Conservation (phyloP, 2,888 invertebrate genomes). For the Callinectes sapidus region DNA sequence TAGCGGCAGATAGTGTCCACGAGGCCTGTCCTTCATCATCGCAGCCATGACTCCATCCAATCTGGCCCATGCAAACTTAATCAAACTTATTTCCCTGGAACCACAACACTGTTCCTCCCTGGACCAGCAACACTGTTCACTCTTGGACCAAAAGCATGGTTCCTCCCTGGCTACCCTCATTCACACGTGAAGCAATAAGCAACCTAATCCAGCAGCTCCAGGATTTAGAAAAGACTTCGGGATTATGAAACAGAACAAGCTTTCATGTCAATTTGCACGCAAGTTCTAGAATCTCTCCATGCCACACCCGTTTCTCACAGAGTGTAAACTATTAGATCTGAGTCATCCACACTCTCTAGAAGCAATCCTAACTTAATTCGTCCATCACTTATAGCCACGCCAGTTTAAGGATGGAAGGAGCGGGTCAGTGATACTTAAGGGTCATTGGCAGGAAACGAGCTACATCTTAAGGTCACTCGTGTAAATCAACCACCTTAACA, state of each 20-base stretch:
- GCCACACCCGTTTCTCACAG: neutral
- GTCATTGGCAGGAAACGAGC: neutral
- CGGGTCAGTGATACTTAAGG: neutral
- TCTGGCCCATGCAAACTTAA: neutral
- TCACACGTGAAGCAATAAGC: neutral
- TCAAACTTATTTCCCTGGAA: neutral
- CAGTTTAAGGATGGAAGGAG: neutral
- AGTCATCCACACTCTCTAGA: neutral
- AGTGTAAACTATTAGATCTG: neutral
- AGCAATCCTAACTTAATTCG: neutral
- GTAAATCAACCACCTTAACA: neutral
- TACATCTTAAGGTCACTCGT: neutral
- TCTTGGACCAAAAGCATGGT: too few relatives aligned
- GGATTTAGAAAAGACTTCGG: neutral
- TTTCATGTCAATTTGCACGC: neutral
- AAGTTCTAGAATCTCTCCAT: neutral
- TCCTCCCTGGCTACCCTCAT: neutral
- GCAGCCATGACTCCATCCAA: too few relatives aligned
- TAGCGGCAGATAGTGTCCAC: neutral
- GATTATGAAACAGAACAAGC: neutral
- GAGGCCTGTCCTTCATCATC: neutral
- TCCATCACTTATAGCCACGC: neutral
- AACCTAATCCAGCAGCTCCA: neutral
- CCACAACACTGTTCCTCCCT: neutral
- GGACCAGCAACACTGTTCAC: too few relatives aligned